Evolutionary conservation across 2,888 invertebrate species (phyloP), one percentile per base, ranked within the genome.

Genomic region (Hypomecis punctinalis): DNA sequence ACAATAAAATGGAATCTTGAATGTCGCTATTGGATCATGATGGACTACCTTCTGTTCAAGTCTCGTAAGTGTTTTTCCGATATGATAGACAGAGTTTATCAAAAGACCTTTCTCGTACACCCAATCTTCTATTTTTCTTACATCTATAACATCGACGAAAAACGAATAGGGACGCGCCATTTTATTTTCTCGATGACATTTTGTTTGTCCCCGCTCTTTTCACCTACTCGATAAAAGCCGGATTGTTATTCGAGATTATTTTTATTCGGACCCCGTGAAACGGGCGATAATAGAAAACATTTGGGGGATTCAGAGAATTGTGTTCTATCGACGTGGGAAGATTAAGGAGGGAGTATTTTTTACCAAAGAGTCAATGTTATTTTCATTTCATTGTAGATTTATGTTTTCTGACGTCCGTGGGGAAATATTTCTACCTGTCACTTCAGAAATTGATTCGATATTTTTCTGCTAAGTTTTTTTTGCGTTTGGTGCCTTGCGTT

Each of bases 91-190:
- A 23, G 23, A 23, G 23, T 23, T 23, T 23, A 23, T 3, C n/a
- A n/a, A n/a, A n/a, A n/a, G n/a, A n/a, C 23, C 23, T 23, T 23
- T 2, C 1, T 23, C 23, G 3, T 23, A 23, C 23, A n/a, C n/a
- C n/a, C n/a, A 23, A 23, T 23, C 23, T 23, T 23, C 23, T 23
- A 23, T 23, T 3, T 23, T 23, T 23, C 23, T 23, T 23, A 23
- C 23, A 23, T 23, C 23, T 23, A 23, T 23, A 79, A 75, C 81
- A 75, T 78, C 57, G 51, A 49, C 80, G 78, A 76, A 83, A 76
- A 67, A 67, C 81, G 78, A 84, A 89, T 82, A 84, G 81, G 82
- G 84, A 85, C 79, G 79, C 74, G 81, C 82, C 82, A 83, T 86
- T 52, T 52, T 52, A 86, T 85, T 81, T 69, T 49, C 70, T 74